phyloP scores from a whole-genome alignment of 2,888 invertebrate genomes.

The Drosophila prostipennis region DNA sequence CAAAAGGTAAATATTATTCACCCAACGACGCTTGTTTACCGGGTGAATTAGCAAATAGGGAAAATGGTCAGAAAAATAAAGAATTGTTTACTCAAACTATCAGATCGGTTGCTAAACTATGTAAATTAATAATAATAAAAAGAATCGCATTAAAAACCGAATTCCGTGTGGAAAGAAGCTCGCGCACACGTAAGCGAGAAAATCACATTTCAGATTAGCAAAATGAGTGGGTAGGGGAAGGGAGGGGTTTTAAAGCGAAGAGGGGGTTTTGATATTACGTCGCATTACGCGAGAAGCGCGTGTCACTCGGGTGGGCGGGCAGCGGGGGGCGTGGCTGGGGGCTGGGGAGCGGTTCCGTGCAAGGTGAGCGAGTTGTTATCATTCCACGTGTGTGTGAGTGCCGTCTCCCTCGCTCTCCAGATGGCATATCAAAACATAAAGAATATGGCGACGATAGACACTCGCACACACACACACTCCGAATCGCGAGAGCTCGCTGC shows the following conservation, averaged over 20 bases:
- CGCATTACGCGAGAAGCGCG: slow-evolving; percentile 73
- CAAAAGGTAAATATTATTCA: slow-evolving; percentile 56
- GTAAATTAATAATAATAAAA: slow-evolving; percentile 61
- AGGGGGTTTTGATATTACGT: slow-evolving; percentile 58
- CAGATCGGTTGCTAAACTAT: slow-evolving; percentile 40
- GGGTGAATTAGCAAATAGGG: slow-evolving; percentile 44
- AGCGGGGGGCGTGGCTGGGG: not conserved
- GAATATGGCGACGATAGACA: slow-evolving; percentile 72
- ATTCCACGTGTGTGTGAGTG: slow-evolving; percentile 56
- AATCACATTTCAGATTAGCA: slow-evolving; percentile 61
- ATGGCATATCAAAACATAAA: slow-evolving; percentile 68
- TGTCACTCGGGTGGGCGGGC: slow-evolving; percentile 42
- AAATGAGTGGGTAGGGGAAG: not conserved
- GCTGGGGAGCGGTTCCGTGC: slow-evolving; percentile 38
- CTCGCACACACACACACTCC: slow-evolving; percentile 36
- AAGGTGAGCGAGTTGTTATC: slow-evolving; percentile 75
- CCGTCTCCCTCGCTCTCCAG: slow-evolving; percentile 14
- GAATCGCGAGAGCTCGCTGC: slow-evolving; percentile 24
- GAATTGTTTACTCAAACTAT: slow-evolving; percentile 46
- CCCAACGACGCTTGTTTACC: slow-evolving; percentile 52
- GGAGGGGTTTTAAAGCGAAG: slow-evolving; percentile 1
- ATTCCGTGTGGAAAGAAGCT: slow-evolving; percentile 36
- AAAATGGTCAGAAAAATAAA: slow-evolving; percentile 28
- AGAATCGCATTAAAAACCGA: slow-evolving; percentile 32
- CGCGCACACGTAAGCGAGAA: slow-evolving; percentile 56